Base-by-base conservation (phyloP, 1,140 invertebrate genomes). In the Nasonia giraulti region DNA sequence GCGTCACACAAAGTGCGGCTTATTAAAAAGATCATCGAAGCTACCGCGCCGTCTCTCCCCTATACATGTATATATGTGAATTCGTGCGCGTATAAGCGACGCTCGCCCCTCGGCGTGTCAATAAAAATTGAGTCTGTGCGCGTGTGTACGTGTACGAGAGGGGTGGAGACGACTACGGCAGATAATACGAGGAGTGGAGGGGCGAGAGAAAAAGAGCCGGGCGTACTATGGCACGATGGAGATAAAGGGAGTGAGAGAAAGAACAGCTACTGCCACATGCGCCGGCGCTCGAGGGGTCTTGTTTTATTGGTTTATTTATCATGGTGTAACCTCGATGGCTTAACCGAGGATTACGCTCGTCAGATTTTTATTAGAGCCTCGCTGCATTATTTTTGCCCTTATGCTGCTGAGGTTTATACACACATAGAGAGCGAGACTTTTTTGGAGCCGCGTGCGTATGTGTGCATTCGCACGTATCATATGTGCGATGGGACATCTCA, bases 281-380 rank as follows among this genome's bases (percentile, higher is more conserved):
- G 80, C 77, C 33, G 20, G 37, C 47, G 66, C 47, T 75, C 71
- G 71, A 82, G 69, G 81, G 81, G 50, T 78, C 50, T 82, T 75
- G 68, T 87, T 90, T 90, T 89, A 90, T 90, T 90, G 87, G 88
- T 89, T 90, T 90, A 89, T 90, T 90, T 90, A 90, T 90, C 86
- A 86, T 74, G 77, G 84, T 83, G 79, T 88, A 76, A 82, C 75
- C 79, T 84, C 79, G 77, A 82, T 80, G 77, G 86, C 44, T 82
- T 81, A 83, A 27, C 66, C 66, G 55, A 86, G 89, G 89, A 91
- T 91, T 90, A 90, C 87, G 40, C 77, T 86, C 86, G 81, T 82
- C 78, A 87, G 88, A 91, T 90, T 90, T 89, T 91, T 90, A 91
- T 91, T 91, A 88, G 89, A 62, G 55, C 55, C 86, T 74, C 68